Base-by-base conservation (phyloP, 2,888 invertebrate species). In the Morpho helenor region DNA sequence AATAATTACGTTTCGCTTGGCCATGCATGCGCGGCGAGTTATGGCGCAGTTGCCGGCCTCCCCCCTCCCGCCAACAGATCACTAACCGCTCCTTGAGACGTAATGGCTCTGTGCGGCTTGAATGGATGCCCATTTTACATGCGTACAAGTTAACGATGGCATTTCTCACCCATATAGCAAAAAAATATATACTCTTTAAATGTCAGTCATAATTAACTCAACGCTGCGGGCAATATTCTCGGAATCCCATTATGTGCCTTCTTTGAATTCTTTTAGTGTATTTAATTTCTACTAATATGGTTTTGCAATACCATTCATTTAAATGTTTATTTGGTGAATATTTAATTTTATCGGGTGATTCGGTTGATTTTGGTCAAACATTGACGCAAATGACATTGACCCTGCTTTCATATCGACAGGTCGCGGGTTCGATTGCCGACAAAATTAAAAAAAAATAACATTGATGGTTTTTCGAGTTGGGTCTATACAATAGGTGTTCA, bases 1-100 rank as follows among this genome's bases (percentile, higher is more conserved):
- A 86, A 85, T 86, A 86, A 87, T 87, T 87, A 79, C 82, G 84
- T 86, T 87, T 87, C 31, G 87, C 86, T 86, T 85, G 84, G 80
- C 75, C 75, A 83, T 84, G 83, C 80, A 83, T 85, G 85, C 83
- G 82, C 84, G 77, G 73, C 79, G 80, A 85, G 83, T 83, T 82
- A 81, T 82, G 80, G 84, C 85, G 86, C 85, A 82, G 86, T 87
- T 84, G 84, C 81, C 65, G 51, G 48, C 71, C 45, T 39, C 52
- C 39, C 39, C 46, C 9, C 46, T 8, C 9, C 46, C 40, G 7
- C 46, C 45, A 22, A 16, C 46, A 46, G 46, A 53, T 53, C 69
- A 69, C 72, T 72, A 69, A 68, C 67, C 73, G 81, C 80, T 79
- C 84, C 84, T 85, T 79, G 79, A 66, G 64, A 66, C 54, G 57